Evolutionary conservation across 2,888 invertebrate genomes (phyloP).

Genomic region (Tipula lateralis): DNA sequence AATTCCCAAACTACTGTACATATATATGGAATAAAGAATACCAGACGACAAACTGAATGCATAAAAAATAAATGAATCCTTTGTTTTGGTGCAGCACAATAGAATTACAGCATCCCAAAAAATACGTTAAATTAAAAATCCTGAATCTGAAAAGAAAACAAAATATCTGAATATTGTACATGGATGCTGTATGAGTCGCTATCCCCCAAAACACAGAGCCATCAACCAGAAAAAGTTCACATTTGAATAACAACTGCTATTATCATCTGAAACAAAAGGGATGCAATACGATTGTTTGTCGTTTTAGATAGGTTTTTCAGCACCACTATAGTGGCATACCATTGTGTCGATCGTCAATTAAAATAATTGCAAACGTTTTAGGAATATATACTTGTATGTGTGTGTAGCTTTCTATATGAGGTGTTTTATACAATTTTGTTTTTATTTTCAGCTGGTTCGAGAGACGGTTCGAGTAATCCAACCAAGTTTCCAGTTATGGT

Average conservation of each 20-base stretch:
- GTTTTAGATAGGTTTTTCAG: background rate
- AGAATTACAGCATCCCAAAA: background rate
- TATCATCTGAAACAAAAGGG: background rate
- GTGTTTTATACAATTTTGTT: conserved; percentile 26
- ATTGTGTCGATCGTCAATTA: background rate
- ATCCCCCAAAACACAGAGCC: background rate
- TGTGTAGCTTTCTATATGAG: background rate
- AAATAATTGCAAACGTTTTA: background rate
- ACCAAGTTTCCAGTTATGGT: conserved; percentile 82
- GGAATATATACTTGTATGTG: background rate
- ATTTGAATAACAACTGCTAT: background rate
- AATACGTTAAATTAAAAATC: background rate
- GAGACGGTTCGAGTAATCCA: conserved; percentile 47
- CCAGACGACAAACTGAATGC: background rate
- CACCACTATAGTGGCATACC: background rate
- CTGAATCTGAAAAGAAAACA: background rate
- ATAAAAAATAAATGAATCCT: background rate
- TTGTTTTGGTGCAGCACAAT: background rate
- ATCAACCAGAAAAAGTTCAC: background rate
- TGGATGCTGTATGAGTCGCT: background rate
- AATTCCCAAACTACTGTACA: background rate
- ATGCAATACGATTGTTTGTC: background rate
- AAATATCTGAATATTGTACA: background rate
- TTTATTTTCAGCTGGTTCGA: conserved; percentile 45
- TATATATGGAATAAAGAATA: background rate